These are phyloP conservation scores for Trissolcus japonicus DNA, from an alignment of 2,888 invertebrate species.

Conservation along the genomic window DNA sequence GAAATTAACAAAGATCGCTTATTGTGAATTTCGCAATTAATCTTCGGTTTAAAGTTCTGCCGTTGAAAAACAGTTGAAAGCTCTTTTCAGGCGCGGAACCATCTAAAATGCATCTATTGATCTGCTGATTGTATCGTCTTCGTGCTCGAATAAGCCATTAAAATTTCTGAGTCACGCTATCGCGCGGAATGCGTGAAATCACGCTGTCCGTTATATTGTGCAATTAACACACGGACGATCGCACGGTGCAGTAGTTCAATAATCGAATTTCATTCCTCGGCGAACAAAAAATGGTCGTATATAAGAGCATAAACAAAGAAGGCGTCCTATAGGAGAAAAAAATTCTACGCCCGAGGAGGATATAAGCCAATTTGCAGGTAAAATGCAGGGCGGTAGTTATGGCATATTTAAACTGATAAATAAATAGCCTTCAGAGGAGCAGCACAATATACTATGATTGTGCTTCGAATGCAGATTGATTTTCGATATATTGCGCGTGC, in stretches of 20 bases:
- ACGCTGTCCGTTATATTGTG: slow-evolving; percentile 42
- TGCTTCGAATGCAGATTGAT: slow-evolving; percentile 47
- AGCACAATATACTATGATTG: slow-evolving; percentile 44
- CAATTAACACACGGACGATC: slow-evolving; percentile 53
- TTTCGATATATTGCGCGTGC: slow-evolving; percentile 39
- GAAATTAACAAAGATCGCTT: slow-evolving; percentile 57
- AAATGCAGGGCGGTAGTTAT: slow-evolving; percentile 18
- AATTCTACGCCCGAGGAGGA: slow-evolving; percentile 7
- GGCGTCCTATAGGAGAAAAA: slow-evolving; percentile 12
- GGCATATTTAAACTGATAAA: slow-evolving; percentile 30
- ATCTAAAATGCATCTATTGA: slow-evolving; percentile 56
- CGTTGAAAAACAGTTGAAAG: slow-evolving; percentile 47
- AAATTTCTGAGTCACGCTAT: slow-evolving; percentile 58
- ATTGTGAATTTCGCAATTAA: slow-evolving; percentile 54
- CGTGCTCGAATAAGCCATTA: slow-evolving; percentile 58
- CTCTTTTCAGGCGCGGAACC: slow-evolving; percentile 44
- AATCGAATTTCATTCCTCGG: slow-evolving; percentile 43
- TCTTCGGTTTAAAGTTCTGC: slow-evolving; percentile 47
- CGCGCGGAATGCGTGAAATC: slow-evolving; percentile 48
- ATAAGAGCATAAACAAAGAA: neutral
- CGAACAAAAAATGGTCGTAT: slow-evolving; percentile 17
- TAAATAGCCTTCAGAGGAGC: slow-evolving; percentile 35
- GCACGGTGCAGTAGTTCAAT: slow-evolving; percentile 35
- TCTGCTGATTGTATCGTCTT: slow-evolving; percentile 58
- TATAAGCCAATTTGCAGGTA: slow-evolving; percentile 24